Conservation (phyloP, 2,888 invertebrate genomes). For the Agrotis puta region DNA sequence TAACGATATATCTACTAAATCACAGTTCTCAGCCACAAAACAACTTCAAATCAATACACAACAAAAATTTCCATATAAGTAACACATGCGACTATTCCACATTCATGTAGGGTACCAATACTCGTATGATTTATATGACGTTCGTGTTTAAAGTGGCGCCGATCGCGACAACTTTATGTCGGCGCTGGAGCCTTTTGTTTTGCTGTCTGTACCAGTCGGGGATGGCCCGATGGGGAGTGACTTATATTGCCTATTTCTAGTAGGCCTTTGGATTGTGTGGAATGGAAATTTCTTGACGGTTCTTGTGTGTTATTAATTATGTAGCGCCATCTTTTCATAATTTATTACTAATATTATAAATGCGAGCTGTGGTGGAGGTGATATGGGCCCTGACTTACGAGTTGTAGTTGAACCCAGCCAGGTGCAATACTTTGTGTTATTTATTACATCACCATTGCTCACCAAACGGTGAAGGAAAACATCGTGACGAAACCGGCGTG, state of each 20-base stretch:
- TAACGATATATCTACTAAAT: neutral
- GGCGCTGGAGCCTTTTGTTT: constrained; percentile 74
- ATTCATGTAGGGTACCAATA: constrained; percentile 54
- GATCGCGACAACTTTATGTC: constrained; percentile 83
- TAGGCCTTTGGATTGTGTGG: constrained; percentile 2
- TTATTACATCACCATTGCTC: too few species aligned
- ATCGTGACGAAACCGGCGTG: too few species aligned
- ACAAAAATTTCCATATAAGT: constrained; percentile 19
- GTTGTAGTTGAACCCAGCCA: too few species aligned
- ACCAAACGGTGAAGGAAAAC: too few species aligned
- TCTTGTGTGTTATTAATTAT: constrained; percentile 1
- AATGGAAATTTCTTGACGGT: neutral
- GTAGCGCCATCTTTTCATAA: too few species aligned
- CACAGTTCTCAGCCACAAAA: neutral
- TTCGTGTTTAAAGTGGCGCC: constrained; percentile 81
- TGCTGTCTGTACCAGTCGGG: constrained; percentile 69
- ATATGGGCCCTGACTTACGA: too few species aligned
- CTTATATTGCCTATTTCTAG: constrained; percentile 41
- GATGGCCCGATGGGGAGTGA: constrained; percentile 69
- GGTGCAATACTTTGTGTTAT: too few species aligned
- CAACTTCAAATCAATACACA: constrained; percentile 44
- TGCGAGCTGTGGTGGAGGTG: too few species aligned
- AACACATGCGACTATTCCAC: constrained; percentile 36
- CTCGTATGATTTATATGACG: constrained; percentile 77
- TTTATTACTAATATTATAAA: too few species aligned